Base-by-base conservation (phyloP, 2,888 invertebrate species). In the Apoda limacodes region DNA sequence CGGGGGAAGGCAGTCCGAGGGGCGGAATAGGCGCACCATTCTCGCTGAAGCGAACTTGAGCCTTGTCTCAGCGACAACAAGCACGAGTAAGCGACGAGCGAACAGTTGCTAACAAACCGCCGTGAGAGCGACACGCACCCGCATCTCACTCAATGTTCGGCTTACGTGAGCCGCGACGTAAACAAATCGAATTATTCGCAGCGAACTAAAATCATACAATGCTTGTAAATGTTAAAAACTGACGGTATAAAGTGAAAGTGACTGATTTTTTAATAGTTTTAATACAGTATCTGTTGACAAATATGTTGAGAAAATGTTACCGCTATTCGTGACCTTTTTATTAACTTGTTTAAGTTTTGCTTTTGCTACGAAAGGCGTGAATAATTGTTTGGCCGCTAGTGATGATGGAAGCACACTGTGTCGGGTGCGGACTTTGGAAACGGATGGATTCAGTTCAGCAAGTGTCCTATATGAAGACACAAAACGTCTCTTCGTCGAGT, bases 401-500 rank as follows among this genome's bases (percentile, higher is more conserved):
- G 75, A 69, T 70, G 82, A 65, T 55, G 78, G 40, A 37, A 66
- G 80, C 39, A 83, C 88, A 38, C 80, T 85, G 45, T 92, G 92
- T 58, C 83, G 82, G 50, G 78, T 91, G 50, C 83, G 89, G 42
- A 86, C 87, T 32, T 83, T 91, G 42, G 89, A 90, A 48, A 83
- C 86, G 22, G 84, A 85, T 49, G 85, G 85, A 37, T 83, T 88
- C 43, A 88, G 85, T 60, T 75, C 88, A 43, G 80, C 82, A 57
- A 72, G 84, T 40, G 68, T 83, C 42, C 70, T 82, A 36, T 53
- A 87, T 27, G 92, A 93, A 56, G 86, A 88, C 29, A 89, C 90
- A 22, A 86, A 88, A 42, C 86, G 84, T 38, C 80, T 95, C 42
- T 84, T 85, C 41, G 82, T 95, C 38, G 85, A 86, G 54, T 94